These are phyloP conservation scores for Cactoblastis cactorum DNA, from an alignment of 2,888 invertebrate species.

Conservation along the genomic window DNA sequence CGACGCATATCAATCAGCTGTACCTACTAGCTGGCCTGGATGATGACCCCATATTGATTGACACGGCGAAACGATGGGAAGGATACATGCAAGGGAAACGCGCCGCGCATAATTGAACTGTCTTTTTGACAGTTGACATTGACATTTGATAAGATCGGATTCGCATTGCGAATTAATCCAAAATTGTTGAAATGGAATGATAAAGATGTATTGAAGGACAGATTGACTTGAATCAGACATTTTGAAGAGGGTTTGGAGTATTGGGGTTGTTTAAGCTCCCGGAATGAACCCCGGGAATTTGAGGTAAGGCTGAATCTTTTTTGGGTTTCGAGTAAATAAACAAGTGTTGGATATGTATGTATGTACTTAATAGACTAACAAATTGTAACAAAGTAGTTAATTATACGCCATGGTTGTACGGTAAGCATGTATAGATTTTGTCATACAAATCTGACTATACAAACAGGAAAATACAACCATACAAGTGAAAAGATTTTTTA, in stretches of 20 bases:
- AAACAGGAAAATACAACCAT: too few species aligned
- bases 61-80: constrained; percentile 95
- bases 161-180: constrained; percentile 14
- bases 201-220: background rate
- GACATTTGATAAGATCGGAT: background rate
- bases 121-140: background rate
- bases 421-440: background rate
- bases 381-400: background rate
- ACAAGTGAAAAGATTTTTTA: too few species aligned
- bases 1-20: constrained; percentile 97
- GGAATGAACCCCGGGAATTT: background rate
- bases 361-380: background rate
- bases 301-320: background rate
- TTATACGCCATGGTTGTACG: background rate
- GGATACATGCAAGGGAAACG: constrained; percentile 97
- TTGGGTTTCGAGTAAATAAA: background rate
- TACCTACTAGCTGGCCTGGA: constrained; percentile 92
- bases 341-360: background rate
- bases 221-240: background rate
- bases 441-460: too few species aligned
- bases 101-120: constrained; percentile 92
- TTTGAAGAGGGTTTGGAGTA: background rate
- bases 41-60: constrained; percentile 87
- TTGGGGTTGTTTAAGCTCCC: background rate
- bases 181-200: background rate